These are phyloP conservation scores for Pseudolaguvia tuberculata DNA, from an alignment of 2,113 vertebrate genomes.

Conservation along the genomic window DNA sequence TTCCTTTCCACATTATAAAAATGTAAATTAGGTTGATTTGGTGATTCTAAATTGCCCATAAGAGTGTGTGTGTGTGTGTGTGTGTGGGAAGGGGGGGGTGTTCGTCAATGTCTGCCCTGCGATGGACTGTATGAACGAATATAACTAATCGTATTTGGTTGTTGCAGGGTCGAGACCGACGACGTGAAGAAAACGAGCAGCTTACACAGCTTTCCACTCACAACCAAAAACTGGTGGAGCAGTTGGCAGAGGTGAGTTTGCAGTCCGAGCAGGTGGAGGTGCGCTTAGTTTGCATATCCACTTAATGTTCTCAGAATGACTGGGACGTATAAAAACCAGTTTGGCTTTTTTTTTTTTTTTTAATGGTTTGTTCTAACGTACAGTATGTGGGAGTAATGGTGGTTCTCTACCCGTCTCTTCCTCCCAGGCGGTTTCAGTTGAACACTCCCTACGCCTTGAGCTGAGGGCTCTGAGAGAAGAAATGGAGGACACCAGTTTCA, in stretches of 20 bases:
- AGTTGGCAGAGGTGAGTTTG: slow-evolving; percentile 68
- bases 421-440: slow-evolving; percentile 68
- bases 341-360: slow-evolving; percentile 11
- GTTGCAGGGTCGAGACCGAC: slow-evolving; percentile 54
- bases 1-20: too few species aligned
- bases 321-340: slow-evolving; percentile 61
- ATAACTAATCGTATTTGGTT: neutral
- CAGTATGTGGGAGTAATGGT: neutral
- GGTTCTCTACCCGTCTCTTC: neutral
- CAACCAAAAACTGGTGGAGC: slow-evolving; percentile 74
- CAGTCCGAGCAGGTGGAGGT: neutral
- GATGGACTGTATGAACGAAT: too few species aligned
- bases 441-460: slow-evolving; percentile 69
- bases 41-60: too few species aligned
- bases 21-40: too few species aligned
- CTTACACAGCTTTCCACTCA: slow-evolving; percentile 68
- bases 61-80: too few species aligned
- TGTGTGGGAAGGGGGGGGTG: too few species aligned
- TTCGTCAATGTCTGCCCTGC: too few species aligned
- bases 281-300: neutral
- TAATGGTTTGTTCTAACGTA: too few species aligned
- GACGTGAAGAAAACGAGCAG: slow-evolving; percentile 66
- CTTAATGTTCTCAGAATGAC: neutral
- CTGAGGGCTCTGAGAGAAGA: slow-evolving; percentile 68
- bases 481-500: slow-evolving; percentile 70